phyloP scores from a whole-genome alignment of 2,797 vertebrate species.

The Lutjanus argentimaculatus region DNA sequence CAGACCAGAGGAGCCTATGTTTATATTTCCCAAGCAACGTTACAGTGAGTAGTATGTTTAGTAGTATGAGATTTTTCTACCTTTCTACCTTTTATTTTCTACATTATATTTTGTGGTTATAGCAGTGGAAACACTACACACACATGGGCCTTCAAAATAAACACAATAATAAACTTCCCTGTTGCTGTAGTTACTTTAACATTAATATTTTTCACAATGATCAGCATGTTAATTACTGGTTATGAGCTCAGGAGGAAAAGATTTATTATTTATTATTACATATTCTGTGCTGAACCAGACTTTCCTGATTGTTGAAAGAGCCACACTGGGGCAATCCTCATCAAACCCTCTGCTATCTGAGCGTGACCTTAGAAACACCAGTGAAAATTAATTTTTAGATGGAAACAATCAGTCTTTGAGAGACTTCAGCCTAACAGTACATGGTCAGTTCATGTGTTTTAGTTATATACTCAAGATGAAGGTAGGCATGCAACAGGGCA shows the following conservation, averaged over 20 bases:
- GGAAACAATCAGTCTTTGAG: background rate
- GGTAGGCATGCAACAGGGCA: background rate
- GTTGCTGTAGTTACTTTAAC: no score
- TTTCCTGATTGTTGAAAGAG: background rate
- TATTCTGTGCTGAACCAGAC: background rate
- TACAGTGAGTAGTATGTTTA: no score
- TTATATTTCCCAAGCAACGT: no score
- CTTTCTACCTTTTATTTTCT: no score
- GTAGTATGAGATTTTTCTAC: no score
- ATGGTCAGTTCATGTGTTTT: background rate
- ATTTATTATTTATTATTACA: background rate
- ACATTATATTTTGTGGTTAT: no score
- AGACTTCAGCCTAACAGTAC: background rate
- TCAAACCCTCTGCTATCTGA: background rate
- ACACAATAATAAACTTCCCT: no score
- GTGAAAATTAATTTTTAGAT: background rate
- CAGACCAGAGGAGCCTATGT: no score
- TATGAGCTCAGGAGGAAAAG: background rate
- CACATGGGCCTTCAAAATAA: no score
- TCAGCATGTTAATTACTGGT: background rate
- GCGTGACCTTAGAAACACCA: background rate
- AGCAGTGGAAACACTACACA: no score
- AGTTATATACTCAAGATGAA: background rate
- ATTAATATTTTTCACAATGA: background rate
- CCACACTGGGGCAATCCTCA: background rate